Base-by-base conservation (phyloP, 2,797 vertebrate species). In the Petrocephalus sullivani region DNA sequence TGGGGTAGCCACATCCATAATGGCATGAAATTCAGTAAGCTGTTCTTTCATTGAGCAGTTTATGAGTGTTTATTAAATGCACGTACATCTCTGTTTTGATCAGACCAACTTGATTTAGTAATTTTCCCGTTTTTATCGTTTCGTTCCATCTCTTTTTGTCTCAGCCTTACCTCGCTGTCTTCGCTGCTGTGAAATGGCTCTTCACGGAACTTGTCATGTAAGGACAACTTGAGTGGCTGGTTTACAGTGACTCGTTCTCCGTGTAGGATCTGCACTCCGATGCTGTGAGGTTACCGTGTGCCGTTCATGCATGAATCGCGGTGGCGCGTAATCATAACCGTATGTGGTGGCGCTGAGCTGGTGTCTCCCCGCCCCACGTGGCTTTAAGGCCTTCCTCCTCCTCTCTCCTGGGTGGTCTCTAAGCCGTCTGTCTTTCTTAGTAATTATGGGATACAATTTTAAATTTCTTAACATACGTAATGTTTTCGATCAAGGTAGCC, bases 161-260 rank as follows among this genome's bases (percentile, higher is more conserved):
- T 67, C 91, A 99, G 98, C 98, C 98, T 84, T 99, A 98, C 93
- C 97, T 98, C 90, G 96, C 98, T 90, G 95, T 98, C 93, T 96
- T 98, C 91, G 96, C 97, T 60, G 96, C 96, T 85, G 93, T 97
- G 89, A 99, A 98, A 94, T 99, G 98, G 98, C 96, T 99, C 93
- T 95, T 98, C 94, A 98, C 97, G 12, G 97, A 99, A 93, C 95
- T 99, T 90, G 95, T 99, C 95, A 95, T 99, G 98, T 99, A 97
- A 99, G 98, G 95, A 93, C 78, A 87, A 91, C 89, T 91, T 90
- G 61, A 92, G 60, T 87, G 54, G 84, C 41, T 90, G 0, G 87
- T 49, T 37, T 90, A 7, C 57, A 28, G 87, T 85, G 83, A 1
- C 88, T 89, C 67, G 88, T 49, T 88, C 89, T 78, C 54, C 64